Base-by-base conservation (phyloP, 1,140 invertebrate species). In the Bombyx mandarina region DNA sequence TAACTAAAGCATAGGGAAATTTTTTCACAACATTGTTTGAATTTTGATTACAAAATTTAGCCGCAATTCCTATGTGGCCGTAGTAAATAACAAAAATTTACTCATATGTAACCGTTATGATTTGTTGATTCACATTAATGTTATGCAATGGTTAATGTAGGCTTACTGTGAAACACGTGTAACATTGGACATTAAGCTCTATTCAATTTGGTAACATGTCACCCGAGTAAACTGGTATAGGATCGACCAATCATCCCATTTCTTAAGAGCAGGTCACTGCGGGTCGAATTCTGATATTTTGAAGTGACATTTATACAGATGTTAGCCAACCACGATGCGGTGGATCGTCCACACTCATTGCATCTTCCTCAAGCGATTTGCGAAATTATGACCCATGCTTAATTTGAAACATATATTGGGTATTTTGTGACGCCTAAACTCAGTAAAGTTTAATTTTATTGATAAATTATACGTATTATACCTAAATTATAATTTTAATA, bases 251-350 rank as follows among this genome's bases (percentile, higher is more conserved):
- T 55, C 66, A 73, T 69, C 71, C 66, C 66, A 77, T 76, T 77
- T 73, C 72, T 59, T 60, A 77, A 77, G 63, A 66, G 48, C 65
- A 52, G 74, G 71, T 79, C 72, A 73, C 58, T 49, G 10, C 4
- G 67, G 75, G 79, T 80, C 77, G 66, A 10, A 57, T 67, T 71
- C 71, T 82, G 78, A 74, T 82, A 82, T 84, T 84, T 81, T 73
- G 60, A 67, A 66, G 70, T 66, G 78, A 79, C 78, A 82, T 82
- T 84, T 81, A 66, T 72, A 64, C 67, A 76, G 66, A 70, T 63
- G 65, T 79, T 79, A 63, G 76, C 72, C 60, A 80, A 80, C 67
- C 58, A 56, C 61, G 54, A 50, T 63, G 69, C 67, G 65, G 60
- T 62, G 62, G 63, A 43, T 57, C 60, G 54, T 53, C 57, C 44